These are phyloP conservation scores for Bedellia somnulentella DNA, from an alignment of 2,888 invertebrate species.

Conservation along the genomic window DNA sequence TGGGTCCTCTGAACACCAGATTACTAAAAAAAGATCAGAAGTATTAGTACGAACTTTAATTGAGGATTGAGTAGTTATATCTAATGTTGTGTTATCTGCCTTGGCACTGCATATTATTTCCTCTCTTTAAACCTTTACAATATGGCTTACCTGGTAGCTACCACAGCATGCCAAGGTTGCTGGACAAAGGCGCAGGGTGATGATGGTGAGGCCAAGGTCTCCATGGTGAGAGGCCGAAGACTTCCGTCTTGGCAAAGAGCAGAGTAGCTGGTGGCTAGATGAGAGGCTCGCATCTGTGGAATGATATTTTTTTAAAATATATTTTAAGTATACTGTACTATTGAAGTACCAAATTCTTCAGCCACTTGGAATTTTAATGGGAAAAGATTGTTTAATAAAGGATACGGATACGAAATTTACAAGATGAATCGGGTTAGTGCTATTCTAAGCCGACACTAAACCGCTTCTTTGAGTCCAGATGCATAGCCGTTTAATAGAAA, in stretches of 20 bases:
- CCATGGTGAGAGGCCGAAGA: conserved; percentile 43
- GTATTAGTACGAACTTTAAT: no score
- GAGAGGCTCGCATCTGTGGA: conserved; percentile 24
- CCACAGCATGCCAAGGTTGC: conserved; percentile 64
- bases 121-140: conserved; percentile 13
- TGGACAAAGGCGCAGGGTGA: conserved; percentile 63
- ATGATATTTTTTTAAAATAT: background rate
- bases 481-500: no score
- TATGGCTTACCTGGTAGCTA: conserved; percentile 59
- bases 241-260: conserved; percentile 70
- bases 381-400: no score
- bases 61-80: no score
- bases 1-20: no score
- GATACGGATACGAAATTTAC: no score
- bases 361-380: no score
- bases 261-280: conserved; percentile 40
- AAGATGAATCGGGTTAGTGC: no score
- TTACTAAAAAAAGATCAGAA: background rate
- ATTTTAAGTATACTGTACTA: background rate
- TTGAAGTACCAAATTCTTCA: no score
- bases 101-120: background rate
- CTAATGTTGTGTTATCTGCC: no score
- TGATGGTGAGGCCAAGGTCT: conserved; percentile 12
- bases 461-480: no score
- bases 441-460: no score